Evolutionary conservation across 2,797 vertebrate species (phyloP).

Genomic region (Sebastes kiyomatsui): DNA sequence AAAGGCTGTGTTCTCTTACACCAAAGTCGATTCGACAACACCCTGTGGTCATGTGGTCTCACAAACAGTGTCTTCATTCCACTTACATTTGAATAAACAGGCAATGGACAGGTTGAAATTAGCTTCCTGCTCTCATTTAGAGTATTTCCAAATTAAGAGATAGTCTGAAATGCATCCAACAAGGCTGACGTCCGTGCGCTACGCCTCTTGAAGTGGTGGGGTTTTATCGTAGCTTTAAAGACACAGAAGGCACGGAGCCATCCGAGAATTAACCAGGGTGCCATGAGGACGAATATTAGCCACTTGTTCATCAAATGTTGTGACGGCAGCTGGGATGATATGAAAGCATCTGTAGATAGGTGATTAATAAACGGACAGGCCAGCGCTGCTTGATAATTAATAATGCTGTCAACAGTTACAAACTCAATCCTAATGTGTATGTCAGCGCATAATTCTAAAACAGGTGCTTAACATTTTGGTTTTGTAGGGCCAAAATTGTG

Average conservation of each 20-base stretch:
- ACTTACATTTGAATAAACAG: neutral
- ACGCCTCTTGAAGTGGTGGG: neutral
- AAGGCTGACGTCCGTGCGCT: neutral
- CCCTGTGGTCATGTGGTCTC: neutral
- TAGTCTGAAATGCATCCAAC: neutral
- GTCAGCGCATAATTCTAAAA: constrained; percentile 15
- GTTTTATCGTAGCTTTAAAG: neutral
- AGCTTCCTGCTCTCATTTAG: neutral
- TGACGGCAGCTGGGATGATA: constrained; percentile 23
- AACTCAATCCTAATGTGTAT: constrained; percentile 16
- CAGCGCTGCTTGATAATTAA: constrained; percentile 17
- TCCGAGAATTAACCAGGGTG: neutral
- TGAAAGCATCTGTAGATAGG: constrained; percentile 22
- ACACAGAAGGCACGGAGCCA: neutral
- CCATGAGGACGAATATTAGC: constrained; percentile 3
- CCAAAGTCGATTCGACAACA: constrained; percentile 1
- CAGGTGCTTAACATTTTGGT: constrained; percentile 32
- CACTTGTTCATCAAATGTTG: constrained; percentile 23
- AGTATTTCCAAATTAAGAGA: neutral
- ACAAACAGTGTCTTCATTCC: neutral
- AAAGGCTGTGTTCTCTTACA: neutral
- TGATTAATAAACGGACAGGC: constrained; percentile 47
- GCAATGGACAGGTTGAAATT: neutral
- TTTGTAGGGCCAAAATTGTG: neutral
- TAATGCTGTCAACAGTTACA: constrained; percentile 26